Base-by-base conservation (phyloP, 2,113 vertebrate genomes). In the Halichoeres trimaculatus region DNA sequence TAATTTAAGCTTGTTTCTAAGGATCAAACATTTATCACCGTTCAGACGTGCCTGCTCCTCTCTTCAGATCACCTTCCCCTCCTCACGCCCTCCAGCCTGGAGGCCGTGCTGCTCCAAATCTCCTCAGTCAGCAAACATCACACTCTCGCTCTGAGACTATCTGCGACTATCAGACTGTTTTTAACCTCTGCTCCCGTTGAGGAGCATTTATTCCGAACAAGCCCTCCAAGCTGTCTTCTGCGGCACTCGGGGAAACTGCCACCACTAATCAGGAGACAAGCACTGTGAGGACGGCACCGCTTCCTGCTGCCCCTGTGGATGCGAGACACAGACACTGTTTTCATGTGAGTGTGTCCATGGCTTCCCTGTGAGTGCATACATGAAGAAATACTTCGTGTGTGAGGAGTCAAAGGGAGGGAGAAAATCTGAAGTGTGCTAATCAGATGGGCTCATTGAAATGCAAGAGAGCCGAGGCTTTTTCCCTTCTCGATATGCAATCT, bases 231-330 rank as follows among this genome's bases (percentile, higher is more conserved):
- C 83, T 76, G 80, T 81, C 78, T 66, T 70, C 52, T 47, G 69
- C 80, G 84, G 85, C 82, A 78, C 80, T 57, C 57, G 19, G 58
- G 56, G 76, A 64, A 75, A 61, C 74, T 76, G 80, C 67, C 76
- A 83, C 68, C 70, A 71, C 87, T 91, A 90, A 92, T 92, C 87
- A 92, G 87, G 79, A 78, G 10, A 34, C 58, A 26, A 68, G 76
- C 59, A 30, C 70, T 30, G 48, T 40, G 75, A 51, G 78, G 23
- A 76, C 23, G 45, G 58, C 68, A 67, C 59, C 66, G n/a, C 68
- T 63, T 85, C 81, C 85, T 76, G 69, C 83, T 52, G 74, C 1
- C 75, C 45, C 64, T 70, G 81, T 76, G 79, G 85, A 70, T 56
- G 58, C 76, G 41, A 65, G 81, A 65, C 45, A 14, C 9, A 10